phyloP scores from a whole-genome alignment of 1,140 invertebrate genomes.

The Polypedilum pembai region DNA sequence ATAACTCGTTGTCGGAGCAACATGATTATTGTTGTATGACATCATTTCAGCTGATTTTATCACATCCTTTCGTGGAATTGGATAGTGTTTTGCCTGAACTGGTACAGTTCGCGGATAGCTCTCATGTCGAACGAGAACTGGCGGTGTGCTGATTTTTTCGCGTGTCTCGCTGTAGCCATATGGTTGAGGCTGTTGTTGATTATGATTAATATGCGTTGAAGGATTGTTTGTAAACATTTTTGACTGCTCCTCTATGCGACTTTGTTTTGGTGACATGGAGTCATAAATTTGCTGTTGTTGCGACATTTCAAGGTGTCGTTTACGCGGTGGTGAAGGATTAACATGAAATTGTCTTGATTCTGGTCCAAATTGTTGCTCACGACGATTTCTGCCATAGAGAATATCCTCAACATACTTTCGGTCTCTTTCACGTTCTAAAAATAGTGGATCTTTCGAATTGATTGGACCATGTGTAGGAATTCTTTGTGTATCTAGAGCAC shows the following conservation, averaged over 20 bases:
- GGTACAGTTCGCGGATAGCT: neutral
- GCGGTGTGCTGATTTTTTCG: neutral
- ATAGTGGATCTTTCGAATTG: slow-evolving; percentile 33
- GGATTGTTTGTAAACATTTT: neutral
- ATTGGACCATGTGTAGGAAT: slow-evolving; percentile 31
- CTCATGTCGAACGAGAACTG: neutral
- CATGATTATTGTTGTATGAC: neutral
- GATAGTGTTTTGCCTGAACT: neutral
- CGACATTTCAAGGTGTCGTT: neutral
- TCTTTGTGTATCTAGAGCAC: neutral
- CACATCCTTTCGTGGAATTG: neutral
- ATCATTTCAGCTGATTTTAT: slow-evolving; percentile 17
- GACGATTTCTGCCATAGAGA: neutral
- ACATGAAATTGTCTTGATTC: neutral
- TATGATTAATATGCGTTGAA: neutral
- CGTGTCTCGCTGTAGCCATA: neutral
- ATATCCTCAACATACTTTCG: slow-evolving; percentile 12
- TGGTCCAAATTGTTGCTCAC: neutral
- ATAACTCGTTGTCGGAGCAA: neutral
- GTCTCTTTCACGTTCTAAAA: slow-evolving; percentile 31
- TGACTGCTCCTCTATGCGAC: neutral
- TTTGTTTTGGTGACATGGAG: neutral
- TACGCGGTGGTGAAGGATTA: neutral
- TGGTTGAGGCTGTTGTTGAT: neutral
- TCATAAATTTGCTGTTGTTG: slow-evolving; percentile 18